These are phyloP conservation scores for Drosophila lini DNA, from an alignment of 1,140 invertebrate species.

Conservation along the genomic window DNA sequence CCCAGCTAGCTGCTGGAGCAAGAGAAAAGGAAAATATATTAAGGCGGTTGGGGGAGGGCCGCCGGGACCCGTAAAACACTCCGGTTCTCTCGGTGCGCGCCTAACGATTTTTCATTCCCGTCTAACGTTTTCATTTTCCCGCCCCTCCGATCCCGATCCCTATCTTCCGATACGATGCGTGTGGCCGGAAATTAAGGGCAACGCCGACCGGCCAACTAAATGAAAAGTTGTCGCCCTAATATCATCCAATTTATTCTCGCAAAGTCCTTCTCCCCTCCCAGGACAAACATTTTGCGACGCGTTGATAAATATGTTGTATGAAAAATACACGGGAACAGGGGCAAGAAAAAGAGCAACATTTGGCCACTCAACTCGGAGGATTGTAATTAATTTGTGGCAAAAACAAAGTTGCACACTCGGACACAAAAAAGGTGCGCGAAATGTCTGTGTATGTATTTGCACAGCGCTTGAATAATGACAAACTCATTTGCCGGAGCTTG, in stretches of 20 bases:
- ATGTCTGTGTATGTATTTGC: constrained; percentile 35
- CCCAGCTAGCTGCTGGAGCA: not conserved
- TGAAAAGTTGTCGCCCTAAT: constrained; percentile 81
- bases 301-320: constrained; percentile 75
- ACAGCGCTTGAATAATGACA: constrained; percentile 68
- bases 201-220: constrained; percentile 60
- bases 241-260: constrained; percentile 76
- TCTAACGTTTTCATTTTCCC: constrained; percentile 65
- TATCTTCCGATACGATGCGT: constrained; percentile 51
- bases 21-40: constrained; percentile 17
- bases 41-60: not conserved
- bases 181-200: constrained; percentile 78
- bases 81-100: not conserved
- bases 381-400: constrained; percentile 76
- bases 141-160: constrained; percentile 1
- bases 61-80: constrained; percentile 2
- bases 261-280: constrained; percentile 44
- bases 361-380: constrained; percentile 72
- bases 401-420: constrained; percentile 11
- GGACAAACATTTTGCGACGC: constrained; percentile 60
- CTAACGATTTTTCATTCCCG: constrained; percentile 66
- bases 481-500: constrained; percentile 65
- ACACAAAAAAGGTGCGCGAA: constrained; percentile 63
- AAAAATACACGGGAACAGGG: constrained; percentile 51
- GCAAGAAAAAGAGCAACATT: constrained; percentile 66